Evolutionary conservation across 2,888 invertebrate genomes (phyloP), one percentile per base, ranked within the genome.

Genomic region (Cerastis leucographa): DNA sequence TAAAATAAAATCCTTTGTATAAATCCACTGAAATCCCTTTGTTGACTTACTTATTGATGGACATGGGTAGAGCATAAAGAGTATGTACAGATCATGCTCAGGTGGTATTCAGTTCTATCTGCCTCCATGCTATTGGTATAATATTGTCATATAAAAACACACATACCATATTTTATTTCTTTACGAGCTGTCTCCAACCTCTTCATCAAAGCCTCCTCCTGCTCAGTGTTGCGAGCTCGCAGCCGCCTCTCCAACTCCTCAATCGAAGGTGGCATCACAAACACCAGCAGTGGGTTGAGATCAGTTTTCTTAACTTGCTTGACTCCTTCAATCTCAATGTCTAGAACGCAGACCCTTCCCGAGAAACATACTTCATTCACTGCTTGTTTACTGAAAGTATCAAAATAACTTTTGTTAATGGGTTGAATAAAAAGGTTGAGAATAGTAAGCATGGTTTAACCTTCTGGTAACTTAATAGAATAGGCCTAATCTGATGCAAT

Each of bases 311-410:
- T 99, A 19, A 99, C 98, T 90, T 96, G 96, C 89, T 98, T 98
- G 0, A 99, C 99, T 35, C 99, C 99, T 96, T 99, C 98, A 73
- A 99, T 97, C 90, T 99, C 99, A 87, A 99, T 99, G 92, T 99
- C 99, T 85, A 99, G 95, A 2, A 99, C 98, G 92, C 99, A 99
- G 62, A 99, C 97, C 92, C 98, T 98, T 5, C 99, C 99, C 25
- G 97, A 97, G 25, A 97, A 95, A 80, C 98, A 97, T 0, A 99
- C 98, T 82, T 97, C 97, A 88, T 98, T 97, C 0, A 99, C 98
- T 0, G 99, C 98, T 88, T 97, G 97, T 94, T 99, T 98, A 94
- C 99, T 99, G 93, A 14, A 97, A 95, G 76, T 77, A 80, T 64
- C 19, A 80, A 78, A 76, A 81, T 74, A 65, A 75, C 74, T 75